Conservation (phyloP, 2,113 vertebrate species). For the Vombatus ursinus region DNA sequence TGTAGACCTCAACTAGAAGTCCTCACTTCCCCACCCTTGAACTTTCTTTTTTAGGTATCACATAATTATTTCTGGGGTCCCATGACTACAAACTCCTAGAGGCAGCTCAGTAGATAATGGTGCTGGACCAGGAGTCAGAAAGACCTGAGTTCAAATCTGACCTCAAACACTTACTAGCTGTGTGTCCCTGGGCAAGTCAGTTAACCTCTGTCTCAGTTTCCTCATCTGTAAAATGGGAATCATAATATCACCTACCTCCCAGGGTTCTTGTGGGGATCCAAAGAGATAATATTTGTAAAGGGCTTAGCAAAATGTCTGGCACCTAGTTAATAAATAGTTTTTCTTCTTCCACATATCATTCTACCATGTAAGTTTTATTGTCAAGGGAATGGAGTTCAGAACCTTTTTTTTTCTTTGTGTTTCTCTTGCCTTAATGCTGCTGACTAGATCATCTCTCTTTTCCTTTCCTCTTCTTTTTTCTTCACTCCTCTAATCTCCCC, state of each 20-base stretch:
- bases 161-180: not conserved
- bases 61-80: not conserved
- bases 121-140: not conserved
- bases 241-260: not conserved
- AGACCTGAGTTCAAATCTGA: not conserved
- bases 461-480: too few relatives aligned
- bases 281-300: not conserved
- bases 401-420: not conserved
- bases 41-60: not conserved
- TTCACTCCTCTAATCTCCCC: too few relatives aligned
- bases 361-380: not conserved
- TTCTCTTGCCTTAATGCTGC: not conserved
- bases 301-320: not conserved
- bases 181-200: not conserved
- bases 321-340: not conserved
- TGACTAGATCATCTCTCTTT: not conserved
- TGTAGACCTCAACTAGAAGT: not conserved
- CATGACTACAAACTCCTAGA: not conserved
- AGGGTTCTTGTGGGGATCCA: not conserved
- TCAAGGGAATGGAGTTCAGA: not conserved
- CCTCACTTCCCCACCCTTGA: not conserved
- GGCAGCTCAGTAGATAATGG: not conserved
- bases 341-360: not conserved
- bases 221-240: not conserved
- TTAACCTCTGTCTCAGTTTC: too few relatives aligned